Percentiles rank a stretch among this genome's conserved stretches.
These are phyloP conservation scores for Tetramorium simillimum DNA, from an alignment of 1,140 invertebrate genomes.

Conservation along the genomic window DNA sequence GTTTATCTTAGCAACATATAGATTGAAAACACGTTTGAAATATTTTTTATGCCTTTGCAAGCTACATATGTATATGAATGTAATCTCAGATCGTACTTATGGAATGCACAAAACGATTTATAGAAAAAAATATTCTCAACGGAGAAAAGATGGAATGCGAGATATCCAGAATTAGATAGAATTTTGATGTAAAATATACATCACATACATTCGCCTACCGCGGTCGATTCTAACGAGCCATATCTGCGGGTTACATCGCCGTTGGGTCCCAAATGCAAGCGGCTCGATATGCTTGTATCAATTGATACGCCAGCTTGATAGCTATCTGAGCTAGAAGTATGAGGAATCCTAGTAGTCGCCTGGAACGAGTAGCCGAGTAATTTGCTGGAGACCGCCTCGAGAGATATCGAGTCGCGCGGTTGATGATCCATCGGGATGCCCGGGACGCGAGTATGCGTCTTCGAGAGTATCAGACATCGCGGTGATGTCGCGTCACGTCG, in stretches of 20 bases:
- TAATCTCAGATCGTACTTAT: background rate
- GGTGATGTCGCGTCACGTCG: slow-evolving; percentile 7
- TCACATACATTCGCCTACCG: background rate
- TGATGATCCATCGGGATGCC: slow-evolving; percentile 16
- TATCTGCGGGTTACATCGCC: slow-evolving; percentile 52
- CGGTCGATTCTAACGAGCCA: slow-evolving; percentile 37
- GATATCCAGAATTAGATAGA: background rate
- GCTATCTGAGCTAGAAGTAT: slow-evolving; percentile 56
- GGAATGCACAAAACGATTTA: background rate
- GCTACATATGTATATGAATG: background rate
- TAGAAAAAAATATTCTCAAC: background rate
- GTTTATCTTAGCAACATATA: background rate
- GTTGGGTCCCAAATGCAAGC: background rate
- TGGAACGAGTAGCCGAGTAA: slow-evolving; percentile 50
- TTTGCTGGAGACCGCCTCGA: slow-evolving; percentile 62
- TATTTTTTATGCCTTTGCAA: background rate
- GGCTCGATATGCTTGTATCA: slow-evolving; percentile 19
- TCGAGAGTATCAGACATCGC: slow-evolving; percentile 25
- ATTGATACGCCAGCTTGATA: slow-evolving; percentile 60
- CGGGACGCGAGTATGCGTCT: background rate
- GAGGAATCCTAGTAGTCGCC: slow-evolving; percentile 12
- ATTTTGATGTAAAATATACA: background rate
- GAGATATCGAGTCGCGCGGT: slow-evolving; percentile 33
- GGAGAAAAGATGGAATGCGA: background rate
- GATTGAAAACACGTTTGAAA: background rate